phyloP scores from a whole-genome alignment of 2,888 invertebrate genomes.

The Augochlorella aurata region DNA sequence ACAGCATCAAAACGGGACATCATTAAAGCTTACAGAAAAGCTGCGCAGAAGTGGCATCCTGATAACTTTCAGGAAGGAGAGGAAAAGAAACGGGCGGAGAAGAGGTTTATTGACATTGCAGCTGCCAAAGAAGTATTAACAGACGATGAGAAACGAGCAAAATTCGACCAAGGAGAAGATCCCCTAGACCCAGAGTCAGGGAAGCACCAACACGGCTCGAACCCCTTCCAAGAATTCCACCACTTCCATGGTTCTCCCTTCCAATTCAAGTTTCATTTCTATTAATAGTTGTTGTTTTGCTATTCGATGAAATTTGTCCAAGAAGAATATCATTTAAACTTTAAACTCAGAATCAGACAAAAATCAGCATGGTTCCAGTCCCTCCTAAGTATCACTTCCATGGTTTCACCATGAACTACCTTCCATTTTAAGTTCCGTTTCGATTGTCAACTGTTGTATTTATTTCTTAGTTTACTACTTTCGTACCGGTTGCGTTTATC shows the following conservation, averaged over 20 bases:
- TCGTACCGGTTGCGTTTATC: conserved; percentile 5
- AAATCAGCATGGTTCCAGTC: background rate
- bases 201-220: conserved; percentile 86
- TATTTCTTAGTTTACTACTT: background rate
- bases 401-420: conserved; percentile 1
- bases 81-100: conserved; percentile 97
- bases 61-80: conserved; percentile 94
- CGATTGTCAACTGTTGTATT: background rate
- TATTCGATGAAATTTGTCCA: background rate
- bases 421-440: conserved; percentile 1
- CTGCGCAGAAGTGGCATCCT: conserved; percentile 99
- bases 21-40: conserved; percentile 96
- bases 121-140: conserved; percentile 98
- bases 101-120: conserved; percentile 99
- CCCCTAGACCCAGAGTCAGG: conserved; percentile 97
- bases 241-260: conserved; percentile 91
- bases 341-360: background rate
- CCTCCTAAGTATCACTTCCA: background rate
- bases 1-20: conserved; percentile 96
- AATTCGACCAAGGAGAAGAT: conserved; percentile 97
- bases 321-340: background rate
- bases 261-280: conserved; percentile 98
- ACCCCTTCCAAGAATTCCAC: conserved; percentile 87
- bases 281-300: conserved; percentile 82
- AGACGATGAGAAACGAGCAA: conserved; percentile 94